A percentile compares a stretch with the other conserved stretches of the same genome.
Evolutionary conservation across 2,797 vertebrate genomes (phyloP).

Genomic region (Tenualosa thibaudeaui): DNA sequence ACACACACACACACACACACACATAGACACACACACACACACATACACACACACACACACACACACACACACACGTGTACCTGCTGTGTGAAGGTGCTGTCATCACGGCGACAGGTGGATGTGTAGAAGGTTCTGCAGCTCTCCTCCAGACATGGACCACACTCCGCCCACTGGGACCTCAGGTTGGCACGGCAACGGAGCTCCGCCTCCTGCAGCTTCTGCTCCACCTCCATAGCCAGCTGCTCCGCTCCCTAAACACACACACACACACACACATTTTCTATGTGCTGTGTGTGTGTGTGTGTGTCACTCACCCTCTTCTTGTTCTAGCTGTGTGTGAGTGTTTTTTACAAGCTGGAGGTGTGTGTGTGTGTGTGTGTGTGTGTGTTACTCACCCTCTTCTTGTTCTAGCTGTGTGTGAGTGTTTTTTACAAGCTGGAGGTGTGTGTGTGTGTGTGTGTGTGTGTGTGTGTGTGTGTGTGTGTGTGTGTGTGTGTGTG

Average conservation of each 20-base stretch:
- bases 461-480: too few relatives aligned
- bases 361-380: slow-evolving; percentile 46
- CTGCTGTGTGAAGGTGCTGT: slow-evolving; percentile 72
- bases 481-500: slow-evolving; percentile 32
- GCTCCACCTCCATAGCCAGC: slow-evolving; percentile 79
- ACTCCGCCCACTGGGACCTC: slow-evolving; percentile 72
- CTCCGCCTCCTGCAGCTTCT: slow-evolving; percentile 77
- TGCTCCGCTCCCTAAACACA: slow-evolving; percentile 64
- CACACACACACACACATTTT: neutral
- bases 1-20: too few relatives aligned
- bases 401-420: slow-evolving; percentile 80
- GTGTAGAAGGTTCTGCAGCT: slow-evolving; percentile 76
- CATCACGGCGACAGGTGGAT: slow-evolving; percentile 68
- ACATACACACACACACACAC: neutral
- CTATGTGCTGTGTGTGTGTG: neutral
- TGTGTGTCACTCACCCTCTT: neutral
- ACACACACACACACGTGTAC: slow-evolving; percentile 54
- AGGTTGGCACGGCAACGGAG: slow-evolving; percentile 70
- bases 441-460: slow-evolving; percentile 76
- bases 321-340: too few relatives aligned
- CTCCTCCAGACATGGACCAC: slow-evolving; percentile 78
- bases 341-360: neutral
- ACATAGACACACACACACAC: neutral
- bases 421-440: slow-evolving; percentile 63
- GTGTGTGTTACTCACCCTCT: slow-evolving; percentile 67